phyloP scores from a whole-genome alignment of 1,140 invertebrate species.

The Propsilocerus akamusi region DNA sequence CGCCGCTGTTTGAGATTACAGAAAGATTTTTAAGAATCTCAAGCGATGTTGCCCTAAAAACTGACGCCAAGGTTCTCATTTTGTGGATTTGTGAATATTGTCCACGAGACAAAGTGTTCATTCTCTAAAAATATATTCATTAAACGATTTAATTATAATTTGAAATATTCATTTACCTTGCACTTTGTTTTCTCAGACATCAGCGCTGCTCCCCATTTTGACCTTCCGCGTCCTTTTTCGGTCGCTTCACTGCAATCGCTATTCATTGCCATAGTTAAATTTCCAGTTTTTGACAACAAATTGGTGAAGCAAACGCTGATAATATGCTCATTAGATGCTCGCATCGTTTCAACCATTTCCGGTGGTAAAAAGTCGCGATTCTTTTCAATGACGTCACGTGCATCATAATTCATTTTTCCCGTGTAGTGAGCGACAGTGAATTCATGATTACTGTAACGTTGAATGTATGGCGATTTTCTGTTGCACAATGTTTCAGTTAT shows the following conservation, averaged over 20 bases:
- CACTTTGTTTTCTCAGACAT: conserved; percentile 31
- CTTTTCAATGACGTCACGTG: conserved; percentile 61
- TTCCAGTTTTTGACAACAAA: conserved; percentile 69
- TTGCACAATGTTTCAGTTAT: conserved; percentile 33
- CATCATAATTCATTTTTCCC: conserved; percentile 65
- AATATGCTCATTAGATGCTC: conserved; percentile 49
- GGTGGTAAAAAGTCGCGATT: conserved; percentile 77
- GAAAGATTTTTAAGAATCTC: conserved; percentile 69
- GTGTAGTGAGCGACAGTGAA: conserved; percentile 71
- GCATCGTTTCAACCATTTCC: conserved; percentile 66
- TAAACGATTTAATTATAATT: too few species aligned
- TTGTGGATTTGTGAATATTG: conserved; percentile 65
- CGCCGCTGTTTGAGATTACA: conserved; percentile 34
- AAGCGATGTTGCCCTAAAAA: conserved; percentile 63
- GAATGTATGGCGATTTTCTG: conserved; percentile 36
- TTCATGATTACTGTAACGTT: conserved; percentile 39
- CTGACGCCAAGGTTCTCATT: conserved; percentile 51
- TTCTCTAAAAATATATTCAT: conserved; percentile 30
- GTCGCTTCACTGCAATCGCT: conserved; percentile 16
- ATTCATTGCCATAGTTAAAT: conserved; percentile 34
- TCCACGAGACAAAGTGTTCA: conserved; percentile 49
- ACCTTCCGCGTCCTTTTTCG: conserved; percentile 14
- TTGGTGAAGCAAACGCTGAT: conserved; percentile 67
- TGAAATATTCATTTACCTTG: conserved; percentile 22
- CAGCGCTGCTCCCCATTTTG: conserved; percentile 28